Base-by-base conservation (phyloP, 2,888 invertebrate species). In the Agrotis puta region DNA sequence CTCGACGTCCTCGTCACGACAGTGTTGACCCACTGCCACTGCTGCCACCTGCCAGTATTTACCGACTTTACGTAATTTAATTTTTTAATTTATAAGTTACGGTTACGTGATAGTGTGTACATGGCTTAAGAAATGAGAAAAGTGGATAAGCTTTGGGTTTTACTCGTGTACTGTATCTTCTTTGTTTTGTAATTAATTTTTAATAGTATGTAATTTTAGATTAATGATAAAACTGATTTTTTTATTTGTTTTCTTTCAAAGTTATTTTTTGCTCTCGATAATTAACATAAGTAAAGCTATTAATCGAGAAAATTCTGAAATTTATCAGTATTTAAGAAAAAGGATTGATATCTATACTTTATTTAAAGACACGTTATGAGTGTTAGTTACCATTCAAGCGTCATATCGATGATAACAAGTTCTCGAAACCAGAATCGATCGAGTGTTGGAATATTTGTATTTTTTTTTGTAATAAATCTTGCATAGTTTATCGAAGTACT, bases 1-100 rank as follows among this genome's bases (percentile, higher is more conserved):
- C 88, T 83, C 74, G 90, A 73, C 85, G 92, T 88, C 93, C 92
- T 93, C 89, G 92, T 87, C 88, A 87, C 86, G 81, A 75, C 87
- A 84, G 82, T 82, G 87, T 88, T 90, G 91, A 90, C 88, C 88
- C 84, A 79, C 79, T 87, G 75, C 88, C 84, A 79, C 79, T 87
- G 75, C 75, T 81, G 81, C 74, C 85, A 87, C 85, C 87, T 87
- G 83, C 72, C 73, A 64, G 68, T 72, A 79, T 73, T 74, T 70
- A 83, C 82, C 64, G 43, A 62, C 77, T 88, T 90, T 87, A 87
- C 87, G 87, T 88, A 88, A 90, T 84, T n/a, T n/a, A n/a, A n/a
- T n/a, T n/a, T n/a, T n/a, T n/a, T n/a, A n/a, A n/a, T n/a, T 84
- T 81, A 79, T 74, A 77, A 67, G 63, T 76, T 14, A 56, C n/a